phyloP scores from a whole-genome alignment of 2,113 vertebrate species.

The Nibea albiflora region DNA sequence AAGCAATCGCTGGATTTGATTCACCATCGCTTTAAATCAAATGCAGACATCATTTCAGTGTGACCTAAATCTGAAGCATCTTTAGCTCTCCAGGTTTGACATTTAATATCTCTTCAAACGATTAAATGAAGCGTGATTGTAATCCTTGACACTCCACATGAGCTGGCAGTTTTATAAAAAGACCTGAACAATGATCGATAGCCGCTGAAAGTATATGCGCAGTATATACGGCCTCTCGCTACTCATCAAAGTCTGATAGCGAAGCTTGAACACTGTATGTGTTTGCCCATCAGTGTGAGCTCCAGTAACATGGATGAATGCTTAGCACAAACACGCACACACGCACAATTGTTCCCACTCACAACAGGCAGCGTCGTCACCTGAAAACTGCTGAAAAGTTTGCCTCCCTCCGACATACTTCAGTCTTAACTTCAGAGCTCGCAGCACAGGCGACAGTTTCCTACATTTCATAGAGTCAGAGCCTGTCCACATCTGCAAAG shows the following conservation, averaged over 20 bases:
- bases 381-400: constrained; percentile 52
- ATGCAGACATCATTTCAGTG: background rate
- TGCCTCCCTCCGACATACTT: constrained; percentile 39
- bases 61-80: background rate
- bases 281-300: constrained; percentile 18
- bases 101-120: background rate
- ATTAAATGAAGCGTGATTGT: background rate
- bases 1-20: background rate
- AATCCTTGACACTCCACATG: background rate
- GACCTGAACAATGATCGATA: background rate
- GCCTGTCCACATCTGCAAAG: constrained; percentile 98
- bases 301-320: constrained; percentile 10
- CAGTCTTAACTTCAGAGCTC: constrained; percentile 38
- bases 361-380: constrained; percentile 33
- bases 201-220: background rate
- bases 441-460: constrained; percentile 77
- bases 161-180: background rate
- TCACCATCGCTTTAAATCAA: background rate
- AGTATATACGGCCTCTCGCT: background rate
- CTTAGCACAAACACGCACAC: constrained; percentile 2
- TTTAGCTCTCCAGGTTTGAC: background rate
- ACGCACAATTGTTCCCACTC: constrained; percentile 13
- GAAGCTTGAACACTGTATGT: constrained; percentile 7
- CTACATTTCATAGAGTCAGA: constrained; percentile 90
- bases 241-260: background rate